phyloP scores from a whole-genome alignment of 2,113 vertebrate species.

The Sylvia atricapilla region DNA sequence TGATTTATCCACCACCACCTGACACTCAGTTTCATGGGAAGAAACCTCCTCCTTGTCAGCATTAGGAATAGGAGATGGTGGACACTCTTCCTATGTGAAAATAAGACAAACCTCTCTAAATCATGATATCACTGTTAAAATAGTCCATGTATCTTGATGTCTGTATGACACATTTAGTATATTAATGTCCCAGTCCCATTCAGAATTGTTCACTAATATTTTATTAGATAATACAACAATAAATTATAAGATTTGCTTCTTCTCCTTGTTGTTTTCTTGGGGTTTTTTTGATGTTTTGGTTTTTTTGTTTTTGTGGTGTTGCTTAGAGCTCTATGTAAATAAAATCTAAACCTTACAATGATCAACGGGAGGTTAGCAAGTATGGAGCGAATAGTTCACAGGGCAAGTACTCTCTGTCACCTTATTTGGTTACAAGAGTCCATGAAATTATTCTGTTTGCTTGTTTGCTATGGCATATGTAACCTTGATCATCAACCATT shows the following conservation, averaged over 20 bases:
- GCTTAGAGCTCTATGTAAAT: not conserved
- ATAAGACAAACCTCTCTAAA: not conserved
- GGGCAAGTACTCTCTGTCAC: not conserved
- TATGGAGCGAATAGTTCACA: not conserved
- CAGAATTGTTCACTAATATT: not conserved
- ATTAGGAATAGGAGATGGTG: not conserved
- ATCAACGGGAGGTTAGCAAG: not conserved
- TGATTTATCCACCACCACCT: not conserved
- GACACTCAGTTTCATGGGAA: conserved; percentile 1
- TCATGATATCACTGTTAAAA: not conserved
- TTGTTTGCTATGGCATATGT: not conserved
- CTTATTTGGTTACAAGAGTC: not conserved
- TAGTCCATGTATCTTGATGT: rapidly evolving
- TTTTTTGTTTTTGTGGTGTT: not conserved
- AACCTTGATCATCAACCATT: not conserved
- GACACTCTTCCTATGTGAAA: conserved; percentile 13
- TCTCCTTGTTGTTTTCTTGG: not conserved
- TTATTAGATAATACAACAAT: not conserved
- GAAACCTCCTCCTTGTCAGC: not conserved
- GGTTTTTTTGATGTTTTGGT: rapidly evolving
- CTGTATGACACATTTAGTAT: not conserved
- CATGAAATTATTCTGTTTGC: not conserved
- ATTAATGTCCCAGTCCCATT: not conserved
- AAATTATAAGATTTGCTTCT: not conserved
- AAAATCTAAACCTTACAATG: not conserved